These are phyloP conservation scores for Dunckerocampus dactyliophorus DNA, from an alignment of 2,113 vertebrate species.

Conservation along the genomic window DNA sequence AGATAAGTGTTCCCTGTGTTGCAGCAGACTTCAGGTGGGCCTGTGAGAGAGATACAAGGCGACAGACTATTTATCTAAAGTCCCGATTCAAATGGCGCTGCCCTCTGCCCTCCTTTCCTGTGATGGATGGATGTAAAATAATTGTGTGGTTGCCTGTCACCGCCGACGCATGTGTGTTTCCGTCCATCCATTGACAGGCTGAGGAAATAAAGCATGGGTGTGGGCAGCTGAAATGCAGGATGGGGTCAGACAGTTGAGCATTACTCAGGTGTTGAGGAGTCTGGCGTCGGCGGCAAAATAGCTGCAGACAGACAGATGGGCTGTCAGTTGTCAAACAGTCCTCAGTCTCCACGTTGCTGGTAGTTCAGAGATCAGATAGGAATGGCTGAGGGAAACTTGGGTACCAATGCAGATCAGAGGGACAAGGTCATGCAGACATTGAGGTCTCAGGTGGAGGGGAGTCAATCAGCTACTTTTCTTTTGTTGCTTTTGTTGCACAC, in stretches of 20 bases:
- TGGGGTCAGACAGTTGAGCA: conserved; percentile 11
- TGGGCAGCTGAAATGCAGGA: conserved; percentile 20
- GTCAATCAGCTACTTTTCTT: conserved; percentile 6
- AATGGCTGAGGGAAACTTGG: neutral
- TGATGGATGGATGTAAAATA: conserved; percentile 37
- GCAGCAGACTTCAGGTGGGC: conserved; percentile 7
- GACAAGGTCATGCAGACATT: conserved; percentile 11
- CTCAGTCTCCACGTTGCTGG: conserved; percentile 2
- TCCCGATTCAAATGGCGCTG: conserved; percentile 18
- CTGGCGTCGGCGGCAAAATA: conserved; percentile 18
- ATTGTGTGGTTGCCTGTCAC: conserved; percentile 41
- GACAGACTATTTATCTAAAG: conserved; percentile 33
- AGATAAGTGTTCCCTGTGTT: conserved; percentile 1
- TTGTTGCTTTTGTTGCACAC: neutral
- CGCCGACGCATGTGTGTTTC: conserved; percentile 23
- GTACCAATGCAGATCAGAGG: conserved; percentile 28
- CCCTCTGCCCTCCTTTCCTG: conserved; percentile 26
- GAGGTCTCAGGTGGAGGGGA: conserved; percentile 26
- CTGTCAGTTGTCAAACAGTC: conserved; percentile 10
- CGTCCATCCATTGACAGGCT: conserved; percentile 34
- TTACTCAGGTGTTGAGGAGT: conserved; percentile 29
- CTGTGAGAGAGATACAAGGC: conserved; percentile 13
- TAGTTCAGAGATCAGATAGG: conserved; percentile 17
- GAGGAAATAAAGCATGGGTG: conserved; percentile 10
- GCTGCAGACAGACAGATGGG: conserved; percentile 5